Evolutionary conservation across 2,888 invertebrate species (phyloP).

Genomic region (Microctonus brassicae): DNA sequence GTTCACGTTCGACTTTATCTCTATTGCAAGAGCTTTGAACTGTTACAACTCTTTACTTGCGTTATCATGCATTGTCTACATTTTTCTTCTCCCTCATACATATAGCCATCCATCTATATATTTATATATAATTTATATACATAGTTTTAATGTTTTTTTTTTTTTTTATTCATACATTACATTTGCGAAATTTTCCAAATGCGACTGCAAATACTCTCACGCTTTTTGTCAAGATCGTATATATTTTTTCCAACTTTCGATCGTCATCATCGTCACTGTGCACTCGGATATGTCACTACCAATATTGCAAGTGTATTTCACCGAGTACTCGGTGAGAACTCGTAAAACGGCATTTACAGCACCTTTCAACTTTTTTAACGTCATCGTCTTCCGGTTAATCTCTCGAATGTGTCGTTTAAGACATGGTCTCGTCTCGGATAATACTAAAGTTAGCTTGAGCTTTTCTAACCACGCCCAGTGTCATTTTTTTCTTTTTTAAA

Average conservation of each 20-base stretch:
- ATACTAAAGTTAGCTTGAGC: not conserved
- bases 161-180: too few species aligned
- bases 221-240: too few species aligned
- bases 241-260: conserved; percentile 6
- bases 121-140: too few species aligned
- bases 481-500: not conserved
- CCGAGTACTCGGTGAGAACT: conserved; percentile 24
- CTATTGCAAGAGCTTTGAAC: conserved; percentile 11
- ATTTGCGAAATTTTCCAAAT: too few species aligned
- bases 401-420: conserved; percentile 34
- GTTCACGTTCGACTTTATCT: conserved; percentile 20
- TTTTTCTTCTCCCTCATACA: not conserved
- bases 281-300: not conserved
- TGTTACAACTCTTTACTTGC: conserved; percentile 1
- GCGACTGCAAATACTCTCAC: too few species aligned
- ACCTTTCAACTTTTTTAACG: conserved; percentile 30
- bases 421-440: not conserved
- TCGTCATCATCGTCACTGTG: not conserved
- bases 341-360: conserved; percentile 32
- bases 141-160: too few species aligned
- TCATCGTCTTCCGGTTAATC: conserved; percentile 40
- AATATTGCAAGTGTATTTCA: conserved; percentile 24
- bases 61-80: too few species aligned
- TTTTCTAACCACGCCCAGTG: conserved; percentile 2
- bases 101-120: not conserved